Base-by-base conservation (phyloP, 2,888 invertebrate species). In the Xestia ashworthii region DNA sequence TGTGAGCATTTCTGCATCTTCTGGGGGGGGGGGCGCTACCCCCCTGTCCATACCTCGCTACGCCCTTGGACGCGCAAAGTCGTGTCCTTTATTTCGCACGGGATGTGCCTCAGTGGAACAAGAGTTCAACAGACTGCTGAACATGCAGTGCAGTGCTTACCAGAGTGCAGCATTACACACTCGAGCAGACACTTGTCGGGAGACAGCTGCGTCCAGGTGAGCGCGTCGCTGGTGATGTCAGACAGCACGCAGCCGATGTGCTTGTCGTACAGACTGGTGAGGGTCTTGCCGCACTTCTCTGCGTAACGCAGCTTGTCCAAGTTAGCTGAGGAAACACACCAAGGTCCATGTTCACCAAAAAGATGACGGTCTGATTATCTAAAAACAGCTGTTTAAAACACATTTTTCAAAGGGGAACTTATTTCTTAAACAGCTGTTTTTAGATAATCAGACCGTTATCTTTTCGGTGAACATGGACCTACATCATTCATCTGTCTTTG, bases 161-260 rank as follows among this genome's bases (percentile, higher is more conserved):
- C 97, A 48, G 97, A 95, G 76, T 97, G 94, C 48, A 94, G 89
- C 69, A 98, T 91, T 48, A 97, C 95, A 41, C 97, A 97, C 86
- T 98, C 97, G 89, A 98, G 98, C 84, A 98, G 97, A 78, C 97
- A 97, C 64, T 98, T 96, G 88, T 98, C 98, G 0, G 97, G 97
- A 4, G 97, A 97, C 72, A 97, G 95, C 75, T 97, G 93, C 0
- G 97, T 97, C 98, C 98, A 98, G 0, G 97, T 93, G 80, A 97
- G 94, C 11, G 97, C 97, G 84, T 97, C 97, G 73, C 94, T 95
- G 66, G 97, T 96, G 71, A 98, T 97, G 38, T 94, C 94, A 0
- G 95, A 92, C 46, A 98, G 90, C 14, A 98, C 90, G 9, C 91
- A 89, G 3, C 94, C 92, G 19, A 97, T 93, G 89, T 97, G 97